phyloP scores from a whole-genome alignment of 2,113 vertebrate species.

The Scomber japonicus region DNA sequence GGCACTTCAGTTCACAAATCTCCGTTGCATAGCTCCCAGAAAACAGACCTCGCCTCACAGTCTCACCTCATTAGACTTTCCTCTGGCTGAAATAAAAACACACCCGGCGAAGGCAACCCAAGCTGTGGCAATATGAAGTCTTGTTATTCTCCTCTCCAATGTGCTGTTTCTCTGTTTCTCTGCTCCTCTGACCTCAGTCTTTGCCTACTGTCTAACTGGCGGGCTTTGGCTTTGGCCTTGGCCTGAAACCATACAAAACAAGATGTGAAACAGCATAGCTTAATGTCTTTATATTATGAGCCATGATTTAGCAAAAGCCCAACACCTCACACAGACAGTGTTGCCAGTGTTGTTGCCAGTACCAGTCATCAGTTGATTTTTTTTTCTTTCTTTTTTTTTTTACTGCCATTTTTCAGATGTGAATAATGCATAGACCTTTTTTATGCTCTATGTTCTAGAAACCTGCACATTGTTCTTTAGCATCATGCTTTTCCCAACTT shows the following conservation, averaged over 20 bases:
- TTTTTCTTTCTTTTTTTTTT: neutral
- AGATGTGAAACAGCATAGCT: conserved; percentile 18
- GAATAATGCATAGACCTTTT: conserved; percentile 3
- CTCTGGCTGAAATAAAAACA: neutral
- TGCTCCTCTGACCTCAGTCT: conserved; percentile 44
- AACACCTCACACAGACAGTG: conserved; percentile 9
- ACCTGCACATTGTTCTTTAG: neutral
- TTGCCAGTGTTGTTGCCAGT: conserved; percentile 7
- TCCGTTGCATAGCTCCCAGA: neutral
- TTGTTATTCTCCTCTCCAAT: conserved; percentile 2
- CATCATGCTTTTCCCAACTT: conserved; percentile 17
- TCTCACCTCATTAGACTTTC: neutral
- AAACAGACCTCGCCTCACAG: neutral
- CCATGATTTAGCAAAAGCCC: conserved; percentile 34
- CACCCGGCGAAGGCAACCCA: conserved; percentile 2
- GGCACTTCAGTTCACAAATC: neutral
- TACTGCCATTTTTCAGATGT: neutral
- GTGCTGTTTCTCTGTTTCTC: conserved; percentile 45
- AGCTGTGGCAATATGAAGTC: conserved; percentile 4
- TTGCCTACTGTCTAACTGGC: conserved; percentile 14
- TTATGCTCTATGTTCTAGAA: conserved; percentile 11
- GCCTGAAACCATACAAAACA: conserved; percentile 17
- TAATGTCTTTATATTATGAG: conserved; percentile 42
- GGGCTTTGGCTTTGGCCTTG: conserved; percentile 6
- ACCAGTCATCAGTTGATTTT: neutral